Percentiles rank a stretch among this genome's conserved stretches.
Conservation (phyloP, 2,113 vertebrate species). For the Ameiurus melas region DNA sequence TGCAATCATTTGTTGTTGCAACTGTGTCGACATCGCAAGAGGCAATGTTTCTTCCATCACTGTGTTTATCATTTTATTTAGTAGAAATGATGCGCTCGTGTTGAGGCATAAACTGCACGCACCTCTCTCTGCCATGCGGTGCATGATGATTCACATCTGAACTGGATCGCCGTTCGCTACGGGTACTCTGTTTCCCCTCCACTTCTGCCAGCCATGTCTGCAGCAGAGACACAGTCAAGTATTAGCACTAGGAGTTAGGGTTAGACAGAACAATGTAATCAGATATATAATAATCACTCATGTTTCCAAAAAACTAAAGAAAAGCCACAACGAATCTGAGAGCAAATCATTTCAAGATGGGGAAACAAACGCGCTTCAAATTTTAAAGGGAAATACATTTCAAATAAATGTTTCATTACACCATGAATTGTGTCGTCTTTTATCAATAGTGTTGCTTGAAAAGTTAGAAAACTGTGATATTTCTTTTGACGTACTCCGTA, state of each 20-base stretch:
- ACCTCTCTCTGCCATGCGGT: constrained; percentile 97
- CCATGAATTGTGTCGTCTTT: not conserved
- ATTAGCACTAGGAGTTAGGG: not conserved
- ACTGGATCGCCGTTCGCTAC: constrained; percentile 89
- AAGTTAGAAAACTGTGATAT: not conserved
- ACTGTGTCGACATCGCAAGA: not conserved
- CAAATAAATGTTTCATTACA: not conserved
- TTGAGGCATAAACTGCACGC: not conserved
- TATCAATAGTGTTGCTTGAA: not conserved
- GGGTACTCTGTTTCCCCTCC: constrained; percentile 89
- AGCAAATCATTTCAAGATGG: not conserved
- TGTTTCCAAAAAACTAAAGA: not conserved
- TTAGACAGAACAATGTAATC: not conserved
- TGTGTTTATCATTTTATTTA: not conserved
- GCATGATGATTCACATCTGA: constrained; percentile 96
- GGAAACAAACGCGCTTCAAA: not conserved
- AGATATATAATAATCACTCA: not conserved
- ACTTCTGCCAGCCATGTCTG: constrained; percentile 92
- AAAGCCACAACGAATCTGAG: not conserved
- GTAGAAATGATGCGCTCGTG: not conserved
- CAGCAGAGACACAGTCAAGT: not conserved
- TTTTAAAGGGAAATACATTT: not conserved
- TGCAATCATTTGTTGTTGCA: not conserved
- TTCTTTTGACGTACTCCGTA: not conserved
- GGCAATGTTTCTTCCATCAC: not conserved